phyloP scores from a whole-genome alignment of 2,113 vertebrate genomes.

The Brachypteracias leptosomus region DNA sequence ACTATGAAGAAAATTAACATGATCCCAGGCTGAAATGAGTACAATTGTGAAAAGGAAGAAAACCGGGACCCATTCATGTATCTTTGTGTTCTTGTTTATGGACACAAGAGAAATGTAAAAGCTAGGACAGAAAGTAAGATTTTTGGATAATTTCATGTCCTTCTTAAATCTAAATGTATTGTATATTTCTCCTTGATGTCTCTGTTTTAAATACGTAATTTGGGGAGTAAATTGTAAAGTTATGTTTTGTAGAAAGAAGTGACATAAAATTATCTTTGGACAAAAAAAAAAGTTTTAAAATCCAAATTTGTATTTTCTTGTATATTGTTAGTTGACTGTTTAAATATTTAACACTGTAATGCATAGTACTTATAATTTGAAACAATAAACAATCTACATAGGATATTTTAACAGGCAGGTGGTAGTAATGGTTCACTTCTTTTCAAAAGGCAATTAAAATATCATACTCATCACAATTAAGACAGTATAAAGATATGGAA shows the following conservation, averaged over 20 bases:
- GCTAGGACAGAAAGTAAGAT: neutral
- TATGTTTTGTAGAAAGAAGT: neutral
- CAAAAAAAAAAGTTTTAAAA: neutral
- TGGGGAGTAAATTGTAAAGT: neutral
- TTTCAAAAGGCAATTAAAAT: neutral
- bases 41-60: neutral
- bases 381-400: neutral
- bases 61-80: neutral
- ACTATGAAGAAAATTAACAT: neutral
- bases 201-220: neutral
- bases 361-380: neutral
- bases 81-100: neutral
- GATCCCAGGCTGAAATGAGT: neutral
- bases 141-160: neutral
- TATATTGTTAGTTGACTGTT: neutral
- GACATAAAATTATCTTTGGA: neutral
- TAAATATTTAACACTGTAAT: neutral
- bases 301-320: neutral
- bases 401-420: neutral
- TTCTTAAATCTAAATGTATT: neutral
- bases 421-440: neutral
- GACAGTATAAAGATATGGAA: neutral
- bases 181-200: neutral
- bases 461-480: neutral
- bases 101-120: neutral